These are phyloP conservation scores for Mechanitis mazaeus DNA, from an alignment of 2,888 invertebrate genomes.

Conservation along the genomic window DNA sequence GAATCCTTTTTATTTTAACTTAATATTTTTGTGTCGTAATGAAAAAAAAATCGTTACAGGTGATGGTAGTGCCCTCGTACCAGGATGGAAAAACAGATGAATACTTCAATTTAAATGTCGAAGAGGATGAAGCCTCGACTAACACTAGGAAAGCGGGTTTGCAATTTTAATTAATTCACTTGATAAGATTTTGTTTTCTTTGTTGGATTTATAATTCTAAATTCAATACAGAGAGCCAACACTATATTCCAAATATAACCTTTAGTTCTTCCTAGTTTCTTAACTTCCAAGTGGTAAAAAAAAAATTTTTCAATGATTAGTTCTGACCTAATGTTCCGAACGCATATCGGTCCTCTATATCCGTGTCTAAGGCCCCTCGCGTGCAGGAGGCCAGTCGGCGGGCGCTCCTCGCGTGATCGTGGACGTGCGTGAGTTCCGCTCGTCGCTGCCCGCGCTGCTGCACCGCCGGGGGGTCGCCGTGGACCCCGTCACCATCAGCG, in stretches of 20 bases:
- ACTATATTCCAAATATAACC: no score
- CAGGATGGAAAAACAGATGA: conserved; percentile 89
- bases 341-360: not conserved
- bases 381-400: conserved; percentile 62
- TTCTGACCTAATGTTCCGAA: no score
- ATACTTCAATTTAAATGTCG: conserved; percentile 62
- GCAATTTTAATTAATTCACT: no score
- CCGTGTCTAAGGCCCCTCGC: no score
- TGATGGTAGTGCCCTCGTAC: conserved; percentile 91
- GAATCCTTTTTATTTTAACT: no score
- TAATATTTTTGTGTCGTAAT: no score
- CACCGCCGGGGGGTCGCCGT: conserved; percentile 96
- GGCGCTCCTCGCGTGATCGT: conserved; percentile 83
- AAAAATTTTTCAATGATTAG: no score
- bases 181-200: no score
- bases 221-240: no score
- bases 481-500: conserved; percentile 64
- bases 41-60: conserved; percentile 60
- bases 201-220: no score
- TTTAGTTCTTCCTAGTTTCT: no score
- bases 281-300: no score
- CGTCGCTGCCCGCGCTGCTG: conserved; percentile 94
- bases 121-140: conserved; percentile 50
- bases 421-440: conserved; percentile 98
- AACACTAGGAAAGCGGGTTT: conserved; percentile 82